Percentiles rank a stretch among this genome's conserved stretches.
phyloP scores from a whole-genome alignment of 2,113 vertebrate species.

The Bagarius yarrelli region DNA sequence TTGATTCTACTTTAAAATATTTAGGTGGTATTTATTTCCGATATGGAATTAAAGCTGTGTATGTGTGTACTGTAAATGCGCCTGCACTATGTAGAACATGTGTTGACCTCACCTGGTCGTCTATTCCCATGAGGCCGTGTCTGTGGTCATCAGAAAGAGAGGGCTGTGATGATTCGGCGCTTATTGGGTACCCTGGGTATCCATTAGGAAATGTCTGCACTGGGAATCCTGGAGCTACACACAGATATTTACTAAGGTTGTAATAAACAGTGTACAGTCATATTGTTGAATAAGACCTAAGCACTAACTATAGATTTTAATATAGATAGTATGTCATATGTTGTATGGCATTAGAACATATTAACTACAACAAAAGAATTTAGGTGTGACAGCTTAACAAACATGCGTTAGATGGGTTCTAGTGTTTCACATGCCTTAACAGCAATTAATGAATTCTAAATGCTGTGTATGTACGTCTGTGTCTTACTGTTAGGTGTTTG shows the following conservation, averaged over 20 bases:
- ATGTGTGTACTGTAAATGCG: background rate
- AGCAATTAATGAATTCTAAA: background rate
- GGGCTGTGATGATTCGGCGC: conserved; percentile 82
- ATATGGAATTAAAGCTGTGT: background rate
- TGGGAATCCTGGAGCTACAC: conserved; percentile 83
- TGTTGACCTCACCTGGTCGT: conserved; percentile 83
- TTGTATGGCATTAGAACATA: background rate
- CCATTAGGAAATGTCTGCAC: conserved; percentile 90
- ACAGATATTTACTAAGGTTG: conserved; percentile 18
- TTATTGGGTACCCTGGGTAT: conserved; percentile 84
- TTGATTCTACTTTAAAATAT: background rate
- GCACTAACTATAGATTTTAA: background rate
- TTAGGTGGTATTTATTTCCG: background rate
- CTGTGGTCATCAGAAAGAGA: conserved; percentile 87
- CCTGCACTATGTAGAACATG: background rate
- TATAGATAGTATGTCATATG: too few species aligned
- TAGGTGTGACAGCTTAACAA: too few species aligned
- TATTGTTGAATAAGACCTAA: background rate
- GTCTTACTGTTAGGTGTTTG: conserved; percentile 85
- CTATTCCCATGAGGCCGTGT: conserved; percentile 85
- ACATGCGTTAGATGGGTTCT: background rate
- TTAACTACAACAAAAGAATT: background rate
- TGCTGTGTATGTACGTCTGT: conserved; percentile 17
- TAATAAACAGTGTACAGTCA: background rate
- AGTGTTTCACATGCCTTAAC: background rate